Base-by-base conservation (phyloP, 1,140 invertebrate genomes). In the Trachymyrmex cornetzi region DNA sequence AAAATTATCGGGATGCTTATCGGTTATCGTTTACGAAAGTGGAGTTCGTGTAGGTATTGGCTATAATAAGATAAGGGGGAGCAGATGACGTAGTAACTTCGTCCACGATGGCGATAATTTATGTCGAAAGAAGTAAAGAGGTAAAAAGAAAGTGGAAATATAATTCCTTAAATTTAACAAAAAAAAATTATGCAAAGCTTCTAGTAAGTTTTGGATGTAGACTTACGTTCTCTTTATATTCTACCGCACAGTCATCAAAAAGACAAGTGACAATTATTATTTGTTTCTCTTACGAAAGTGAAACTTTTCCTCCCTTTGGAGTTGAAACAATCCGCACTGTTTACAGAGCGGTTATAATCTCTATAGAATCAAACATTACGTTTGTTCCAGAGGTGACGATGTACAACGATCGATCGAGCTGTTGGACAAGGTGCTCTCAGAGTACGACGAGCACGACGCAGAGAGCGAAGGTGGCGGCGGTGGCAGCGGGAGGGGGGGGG, bases 401-500 rank as follows among this genome's bases (percentile, higher is more conserved):
- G 97, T 98, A 92, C 97, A 98, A 95, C 96, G 97, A 94, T 98
- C 97, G 84, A 96, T 98, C 95, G 97, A 98, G 95, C 96, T 98
- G 89, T 96, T 98, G 95, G 98, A 98, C 96, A 97, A 97, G 91
- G 98, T 98, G 93, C 96, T 98, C 94, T 98, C 97, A 88, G 98
- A 98, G 95, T 98, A 98, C 96, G 98, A 98, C 96, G 98, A 98
- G 95, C 95, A 96, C 93, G 96, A 97, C 93, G 96, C 96, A 93
- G 96, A 94, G 91, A 91, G 92, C 84, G 94, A 94, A 91, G 87
- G 87, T 55, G 93, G 88, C 71, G 85, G 63, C 27, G 84, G 94
- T 89, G 67, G 93, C 91, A 48, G 92, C 90, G 86, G n/a, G n/a
- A n/a, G n/a, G n/a, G n/a, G n/a, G n/a, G n/a, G n/a, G n/a, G n/a